Percentiles rank a stretch among this genome's conserved stretches.
phyloP scores from a whole-genome alignment of 2,888 invertebrate genomes.

The Eubasilissa splendida region DNA sequence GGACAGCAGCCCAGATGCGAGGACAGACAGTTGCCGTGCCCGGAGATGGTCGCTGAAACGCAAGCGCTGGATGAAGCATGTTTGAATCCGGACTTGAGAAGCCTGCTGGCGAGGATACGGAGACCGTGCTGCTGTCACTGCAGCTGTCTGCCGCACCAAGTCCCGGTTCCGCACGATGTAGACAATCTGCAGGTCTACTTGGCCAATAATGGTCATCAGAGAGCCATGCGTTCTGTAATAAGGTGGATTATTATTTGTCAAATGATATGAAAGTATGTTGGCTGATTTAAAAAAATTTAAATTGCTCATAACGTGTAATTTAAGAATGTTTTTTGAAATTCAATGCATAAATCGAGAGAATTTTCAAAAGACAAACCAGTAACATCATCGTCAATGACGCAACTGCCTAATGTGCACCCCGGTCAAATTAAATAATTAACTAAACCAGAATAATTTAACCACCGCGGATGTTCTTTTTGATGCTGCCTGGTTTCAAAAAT shows the following conservation, averaged over 20 bases:
- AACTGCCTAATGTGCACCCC: too few relatives aligned
- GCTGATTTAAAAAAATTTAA: too few relatives aligned
- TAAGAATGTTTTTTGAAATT: background rate
- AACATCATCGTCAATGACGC: too few relatives aligned
- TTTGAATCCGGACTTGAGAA: constrained; percentile 68
- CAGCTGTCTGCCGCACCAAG: constrained; percentile 62
- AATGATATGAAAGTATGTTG: background rate
- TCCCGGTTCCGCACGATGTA: constrained; percentile 64
- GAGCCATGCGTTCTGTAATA: constrained; percentile 77
- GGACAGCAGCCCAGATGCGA: constrained; percentile 18
- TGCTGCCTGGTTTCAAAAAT: background rate
- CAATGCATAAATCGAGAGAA: background rate
- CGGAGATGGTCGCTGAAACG: constrained; percentile 59
- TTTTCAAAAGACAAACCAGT: too few relatives aligned
- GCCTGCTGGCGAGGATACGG: constrained; percentile 63
- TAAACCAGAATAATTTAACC: too few relatives aligned
- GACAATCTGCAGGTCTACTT: constrained; percentile 74
- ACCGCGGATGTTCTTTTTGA: too few relatives aligned
- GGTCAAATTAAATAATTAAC: too few relatives aligned
- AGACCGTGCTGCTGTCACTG: constrained; percentile 70
- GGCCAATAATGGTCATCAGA: constrained; percentile 71
- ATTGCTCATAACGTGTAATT: too few relatives aligned
- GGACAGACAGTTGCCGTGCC: constrained; percentile 18
- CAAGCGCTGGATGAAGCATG: constrained; percentile 64
- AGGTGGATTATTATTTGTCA: constrained; percentile 66